Conservation (phyloP, 92 coral and sea anemone genomes). For the Parazoanthus atlanticus region DNA sequence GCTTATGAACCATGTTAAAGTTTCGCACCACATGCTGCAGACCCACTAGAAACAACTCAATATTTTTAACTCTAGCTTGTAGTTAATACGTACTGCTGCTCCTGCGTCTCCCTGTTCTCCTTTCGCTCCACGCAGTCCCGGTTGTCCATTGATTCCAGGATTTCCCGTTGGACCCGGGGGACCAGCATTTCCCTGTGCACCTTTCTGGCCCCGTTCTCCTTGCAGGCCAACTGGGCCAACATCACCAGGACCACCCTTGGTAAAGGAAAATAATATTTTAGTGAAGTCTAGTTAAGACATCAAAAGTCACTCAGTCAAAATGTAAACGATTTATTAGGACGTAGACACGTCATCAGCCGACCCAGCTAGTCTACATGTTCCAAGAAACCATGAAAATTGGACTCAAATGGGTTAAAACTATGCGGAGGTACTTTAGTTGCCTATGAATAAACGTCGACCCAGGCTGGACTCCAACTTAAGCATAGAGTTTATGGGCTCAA, state of each 20-base stretch:
- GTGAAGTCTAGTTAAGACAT: neutral
- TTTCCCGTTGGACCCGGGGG: conserved; percentile 36
- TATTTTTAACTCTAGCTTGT: neutral
- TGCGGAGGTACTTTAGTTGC: too few species aligned
- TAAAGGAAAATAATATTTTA: neutral
- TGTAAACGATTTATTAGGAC: too few species aligned
- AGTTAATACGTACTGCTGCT: neutral
- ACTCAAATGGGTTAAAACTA: too few species aligned
- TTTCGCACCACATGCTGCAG: neutral
- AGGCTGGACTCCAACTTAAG: too few species aligned
- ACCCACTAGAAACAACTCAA: neutral
- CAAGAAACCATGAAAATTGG: too few species aligned
- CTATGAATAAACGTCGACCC: too few species aligned
- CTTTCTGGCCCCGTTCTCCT: conserved; percentile 41
- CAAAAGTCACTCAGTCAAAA: neutral
- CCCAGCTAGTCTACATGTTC: too few species aligned
- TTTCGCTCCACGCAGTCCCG: conserved; percentile 36
- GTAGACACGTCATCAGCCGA: too few species aligned
- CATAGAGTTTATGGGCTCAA: too few species aligned
- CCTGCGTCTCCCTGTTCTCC: conserved; percentile 46
- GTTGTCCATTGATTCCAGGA: conserved; percentile 40
- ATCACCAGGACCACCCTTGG: conserved; percentile 34
- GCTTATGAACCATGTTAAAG: neutral
- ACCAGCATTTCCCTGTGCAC: conserved; percentile 29
- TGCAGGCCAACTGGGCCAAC: conserved; percentile 7